Base-by-base conservation (phyloP, 1,140 invertebrate genomes). In the Lethrus apterus region DNA sequence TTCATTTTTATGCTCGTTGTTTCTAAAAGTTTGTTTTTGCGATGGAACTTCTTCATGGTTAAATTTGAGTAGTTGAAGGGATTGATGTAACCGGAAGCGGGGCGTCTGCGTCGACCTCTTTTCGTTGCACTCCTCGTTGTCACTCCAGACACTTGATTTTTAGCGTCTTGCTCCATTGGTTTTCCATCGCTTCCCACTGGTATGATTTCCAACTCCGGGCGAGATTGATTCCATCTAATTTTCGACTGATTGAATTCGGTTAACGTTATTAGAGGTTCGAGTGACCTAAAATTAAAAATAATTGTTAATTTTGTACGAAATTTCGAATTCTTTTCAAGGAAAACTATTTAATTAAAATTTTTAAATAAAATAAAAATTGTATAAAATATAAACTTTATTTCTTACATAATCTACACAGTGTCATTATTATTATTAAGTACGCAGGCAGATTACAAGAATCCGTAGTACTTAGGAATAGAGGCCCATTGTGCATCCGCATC, bases 251-350 rank as follows among this genome's bases (percentile, higher is more conserved):
- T 38, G 17, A 8, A 11, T 15, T 42, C 23, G 21, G 21, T 26
- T 29, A 42, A 21, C 14, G 40, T 42, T 17, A 42, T 42, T 15
- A 42, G n/a, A 7, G 40, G 40, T 29, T 26, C 17, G 14, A 8
- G 24, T 2, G 5, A 24, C 40, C 40, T 42, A 29, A 42, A 42
- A 38, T 11, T 21, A 26, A 26, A 14, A 29, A 29, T n/a, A n/a
- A n/a, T n/a, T n/a, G n/a, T n/a, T n/a, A n/a, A n/a, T n/a, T n/a
- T n/a, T n/a, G n/a, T n/a, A n/a, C n/a, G n/a, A n/a, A n/a, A n/a
- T n/a, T n/a, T n/a, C n/a, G n/a, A n/a, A n/a, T n/a, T n/a, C n/a
- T n/a, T n/a, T n/a, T n/a, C n/a, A n/a, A n/a, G n/a, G n/a, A n/a
- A n/a, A n/a, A n/a, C n/a, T n/a, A n/a, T n/a, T n/a, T n/a, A n/a